These are phyloP conservation scores for Drosophila prostipennis DNA, from an alignment of 2,888 invertebrate species.

Conservation along the genomic window DNA sequence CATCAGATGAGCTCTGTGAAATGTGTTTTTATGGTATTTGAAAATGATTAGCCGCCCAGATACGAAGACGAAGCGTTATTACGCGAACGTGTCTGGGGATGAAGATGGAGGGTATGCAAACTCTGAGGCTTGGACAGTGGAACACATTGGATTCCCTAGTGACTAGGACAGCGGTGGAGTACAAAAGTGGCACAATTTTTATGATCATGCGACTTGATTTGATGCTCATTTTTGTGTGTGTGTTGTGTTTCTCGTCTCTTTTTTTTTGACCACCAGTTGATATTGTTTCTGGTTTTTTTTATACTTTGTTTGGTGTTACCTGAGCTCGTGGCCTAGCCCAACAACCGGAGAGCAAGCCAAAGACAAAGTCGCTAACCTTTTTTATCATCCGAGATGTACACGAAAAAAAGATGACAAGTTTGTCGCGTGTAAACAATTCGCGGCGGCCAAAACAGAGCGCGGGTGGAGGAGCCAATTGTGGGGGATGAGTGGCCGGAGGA, in stretches of 20 bases:
- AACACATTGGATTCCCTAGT: neutral
- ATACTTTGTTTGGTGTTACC: constrained; percentile 32
- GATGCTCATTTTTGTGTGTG: neutral
- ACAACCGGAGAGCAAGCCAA: constrained; percentile 56
- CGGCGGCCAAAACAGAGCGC: constrained; percentile 67
- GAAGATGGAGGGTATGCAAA: constrained; percentile 49
- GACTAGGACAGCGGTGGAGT: neutral
- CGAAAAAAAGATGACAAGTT: constrained; percentile 67
- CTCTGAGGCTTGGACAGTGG: constrained; percentile 37
- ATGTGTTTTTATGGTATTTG: constrained; percentile 75
- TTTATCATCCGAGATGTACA: constrained; percentile 57
- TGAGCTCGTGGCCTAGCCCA: constrained; percentile 64
- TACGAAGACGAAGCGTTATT: constrained; percentile 62
- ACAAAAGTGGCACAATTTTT: constrained; percentile 63
- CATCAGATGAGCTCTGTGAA: constrained; percentile 43
- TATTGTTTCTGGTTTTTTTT: constrained; percentile 8
- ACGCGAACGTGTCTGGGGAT: constrained; percentile 55
- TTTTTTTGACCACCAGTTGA: constrained; percentile 11
- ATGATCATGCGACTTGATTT: constrained; percentile 62
- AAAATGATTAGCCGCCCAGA: constrained; percentile 71
- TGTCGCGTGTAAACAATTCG: constrained; percentile 77
- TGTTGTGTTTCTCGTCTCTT: neutral
- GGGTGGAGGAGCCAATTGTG: constrained; percentile 49
- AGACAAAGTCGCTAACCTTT: constrained; percentile 74
- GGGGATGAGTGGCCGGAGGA: neutral